Conservation (phyloP, 2,888 invertebrate species). For the Cheilosia urbana region DNA sequence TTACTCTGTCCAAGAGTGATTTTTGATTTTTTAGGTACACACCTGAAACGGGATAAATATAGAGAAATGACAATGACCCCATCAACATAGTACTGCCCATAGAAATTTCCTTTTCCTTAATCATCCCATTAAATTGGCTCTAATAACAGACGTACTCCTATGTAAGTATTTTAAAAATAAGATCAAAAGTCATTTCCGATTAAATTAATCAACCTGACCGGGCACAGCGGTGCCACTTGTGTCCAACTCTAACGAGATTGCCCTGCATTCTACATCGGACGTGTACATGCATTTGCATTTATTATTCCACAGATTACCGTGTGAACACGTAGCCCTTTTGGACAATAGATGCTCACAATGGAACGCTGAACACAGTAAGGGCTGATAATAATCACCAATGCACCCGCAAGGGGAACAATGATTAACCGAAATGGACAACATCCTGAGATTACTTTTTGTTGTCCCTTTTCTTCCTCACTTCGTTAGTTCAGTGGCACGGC, state of each 20-base stretch:
- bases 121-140: no score
- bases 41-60: no score
- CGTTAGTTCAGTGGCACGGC: constrained; percentile 3
- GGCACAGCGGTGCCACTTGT: neutral
- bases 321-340: constrained; percentile 58
- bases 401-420: constrained; percentile 44
- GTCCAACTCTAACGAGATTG: neutral
- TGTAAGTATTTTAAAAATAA: neutral
- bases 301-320: constrained; percentile 51
- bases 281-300: constrained; percentile 8
- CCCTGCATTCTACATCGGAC: constrained; percentile 14
- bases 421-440: constrained; percentile 69
- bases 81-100: no score
- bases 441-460: constrained; percentile 59
- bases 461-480: constrained; percentile 22
- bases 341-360: constrained; percentile 49
- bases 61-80: no score
- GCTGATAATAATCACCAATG: constrained; percentile 44
- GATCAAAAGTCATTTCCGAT: neutral
- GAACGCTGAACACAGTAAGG: constrained; percentile 33
- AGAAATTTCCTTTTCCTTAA: no score
- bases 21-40: no score
- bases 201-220: neutral
- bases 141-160: no score
- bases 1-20: no score